Evolutionary conservation across 2,113 vertebrate species (phyloP).

Genomic region (Megaptera novaeangliae): DNA sequence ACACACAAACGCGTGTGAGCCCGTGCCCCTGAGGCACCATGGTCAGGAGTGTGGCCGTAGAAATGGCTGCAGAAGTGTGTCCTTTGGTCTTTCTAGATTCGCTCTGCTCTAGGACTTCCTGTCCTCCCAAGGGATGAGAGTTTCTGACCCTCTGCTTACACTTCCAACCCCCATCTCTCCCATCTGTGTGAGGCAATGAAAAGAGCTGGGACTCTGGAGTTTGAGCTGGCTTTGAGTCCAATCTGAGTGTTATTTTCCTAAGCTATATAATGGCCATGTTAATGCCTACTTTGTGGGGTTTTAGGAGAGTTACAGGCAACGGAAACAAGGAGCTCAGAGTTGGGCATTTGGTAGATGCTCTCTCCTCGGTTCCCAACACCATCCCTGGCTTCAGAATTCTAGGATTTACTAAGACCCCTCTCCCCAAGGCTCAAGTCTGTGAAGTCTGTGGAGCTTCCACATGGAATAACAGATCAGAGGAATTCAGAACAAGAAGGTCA

Average conservation of each 20-base stretch:
- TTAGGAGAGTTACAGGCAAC: neutral
- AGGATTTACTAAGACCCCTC: neutral
- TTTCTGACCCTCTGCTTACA: neutral
- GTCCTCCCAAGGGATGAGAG: neutral
- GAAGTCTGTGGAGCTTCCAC: neutral
- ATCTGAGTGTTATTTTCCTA: conserved; percentile 2
- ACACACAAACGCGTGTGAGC: neutral
- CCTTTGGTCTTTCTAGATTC: neutral
- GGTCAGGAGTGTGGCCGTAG: neutral
- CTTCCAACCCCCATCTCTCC: neutral
- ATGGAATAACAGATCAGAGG: neutral
- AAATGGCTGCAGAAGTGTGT: neutral
- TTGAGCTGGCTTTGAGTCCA: neutral
- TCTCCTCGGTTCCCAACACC: neutral
- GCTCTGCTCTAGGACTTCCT: neutral
- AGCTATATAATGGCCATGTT: neutral
- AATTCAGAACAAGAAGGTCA: neutral
- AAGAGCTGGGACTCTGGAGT: neutral
- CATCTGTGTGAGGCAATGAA: neutral
- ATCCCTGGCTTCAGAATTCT: neutral
- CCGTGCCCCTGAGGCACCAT: neutral
- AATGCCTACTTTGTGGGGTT: neutral
- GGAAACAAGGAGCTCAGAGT: neutral
- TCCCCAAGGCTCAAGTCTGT: neutral
- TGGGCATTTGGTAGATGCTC: neutral